Evolutionary conservation across 1,140 invertebrate genomes (phyloP).

Genomic region (Drosophila pseudoananassae): DNA sequence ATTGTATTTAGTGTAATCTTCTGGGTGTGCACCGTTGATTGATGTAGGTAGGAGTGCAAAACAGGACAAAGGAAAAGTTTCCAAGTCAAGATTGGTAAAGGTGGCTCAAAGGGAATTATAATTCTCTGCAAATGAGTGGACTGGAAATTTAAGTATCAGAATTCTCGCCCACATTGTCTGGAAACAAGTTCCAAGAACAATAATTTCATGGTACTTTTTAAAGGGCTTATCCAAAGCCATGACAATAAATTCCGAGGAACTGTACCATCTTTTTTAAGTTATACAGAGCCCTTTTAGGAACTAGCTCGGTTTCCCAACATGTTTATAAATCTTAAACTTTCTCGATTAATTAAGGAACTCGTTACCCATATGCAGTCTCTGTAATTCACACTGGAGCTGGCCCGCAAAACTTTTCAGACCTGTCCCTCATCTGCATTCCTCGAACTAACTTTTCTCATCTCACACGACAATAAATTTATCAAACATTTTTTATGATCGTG

Average conservation of each 20-base stretch:
- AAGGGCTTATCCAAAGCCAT: too few relatives aligned
- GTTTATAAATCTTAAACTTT: slow-evolving; percentile 13
- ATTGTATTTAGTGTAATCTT: slow-evolving; percentile 45
- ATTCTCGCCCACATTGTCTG: too few relatives aligned
- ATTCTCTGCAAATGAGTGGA: background rate
- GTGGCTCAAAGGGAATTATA: slow-evolving; percentile 6
- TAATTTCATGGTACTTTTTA: too few relatives aligned
- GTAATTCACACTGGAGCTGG: slow-evolving; percentile 13
- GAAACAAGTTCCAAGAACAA: too few relatives aligned
- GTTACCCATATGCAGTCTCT: background rate
- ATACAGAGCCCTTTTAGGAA: too few relatives aligned
- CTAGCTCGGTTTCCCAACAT: background rate
- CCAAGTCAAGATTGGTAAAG: slow-evolving; percentile 16
- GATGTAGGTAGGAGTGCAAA: slow-evolving; percentile 31
- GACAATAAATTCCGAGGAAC: too few relatives aligned
- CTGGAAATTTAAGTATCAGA: background rate
- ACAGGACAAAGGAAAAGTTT: slow-evolving; percentile 11
- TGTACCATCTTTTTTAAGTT: too few relatives aligned
- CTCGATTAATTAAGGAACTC: slow-evolving; percentile 19
- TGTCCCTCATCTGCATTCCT: slow-evolving; percentile 15
- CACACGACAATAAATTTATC: slow-evolving; percentile 29
- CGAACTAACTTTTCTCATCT: background rate
- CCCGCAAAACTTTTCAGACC: slow-evolving; percentile 24
- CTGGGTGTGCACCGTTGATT: slow-evolving; percentile 32
- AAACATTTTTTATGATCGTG: slow-evolving; percentile 67